Evolutionary conservation across 1,140 invertebrate genomes (phyloP).

Genomic region (Andrena cerasifolii): DNA sequence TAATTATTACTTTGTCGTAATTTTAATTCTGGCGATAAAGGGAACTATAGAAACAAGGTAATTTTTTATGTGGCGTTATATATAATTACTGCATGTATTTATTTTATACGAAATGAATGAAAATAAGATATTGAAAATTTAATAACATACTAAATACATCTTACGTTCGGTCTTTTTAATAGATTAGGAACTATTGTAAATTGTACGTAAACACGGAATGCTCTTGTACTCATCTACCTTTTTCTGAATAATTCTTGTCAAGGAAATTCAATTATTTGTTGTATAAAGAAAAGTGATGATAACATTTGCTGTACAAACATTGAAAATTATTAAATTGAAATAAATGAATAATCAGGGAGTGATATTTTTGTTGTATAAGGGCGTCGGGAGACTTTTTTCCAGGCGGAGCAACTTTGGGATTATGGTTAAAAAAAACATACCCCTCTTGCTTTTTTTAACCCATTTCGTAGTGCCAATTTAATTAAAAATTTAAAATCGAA

Average conservation of each 20-base stretch:
- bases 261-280: too few species aligned
- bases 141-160: neutral
- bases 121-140: neutral
- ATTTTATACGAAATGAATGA: neutral
- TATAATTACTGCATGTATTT: neutral
- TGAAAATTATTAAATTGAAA: neutral
- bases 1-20: neutral
- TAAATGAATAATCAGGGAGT: neutral
- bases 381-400: too few species aligned
- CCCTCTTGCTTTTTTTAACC: too few species aligned
- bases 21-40: neutral
- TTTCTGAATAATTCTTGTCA: too few species aligned
- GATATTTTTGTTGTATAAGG: too few species aligned
- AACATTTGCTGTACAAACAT: neutral
- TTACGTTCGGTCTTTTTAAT: neutral
- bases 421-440: too few species aligned
- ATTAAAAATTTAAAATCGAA: too few species aligned
- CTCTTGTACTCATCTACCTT: neutral
- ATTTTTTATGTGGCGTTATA: neutral
- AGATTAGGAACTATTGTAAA: constrained; percentile 12
- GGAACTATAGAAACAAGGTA: neutral
- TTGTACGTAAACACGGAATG: neutral
- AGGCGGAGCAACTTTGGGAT: too few species aligned
- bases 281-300: too few species aligned
- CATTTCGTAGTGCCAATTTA: too few species aligned